Percentiles rank a stretch among this genome's conserved stretches.
phyloP scores from a whole-genome alignment of 2,888 invertebrate genomes.

The Agrotis exclamationis region DNA sequence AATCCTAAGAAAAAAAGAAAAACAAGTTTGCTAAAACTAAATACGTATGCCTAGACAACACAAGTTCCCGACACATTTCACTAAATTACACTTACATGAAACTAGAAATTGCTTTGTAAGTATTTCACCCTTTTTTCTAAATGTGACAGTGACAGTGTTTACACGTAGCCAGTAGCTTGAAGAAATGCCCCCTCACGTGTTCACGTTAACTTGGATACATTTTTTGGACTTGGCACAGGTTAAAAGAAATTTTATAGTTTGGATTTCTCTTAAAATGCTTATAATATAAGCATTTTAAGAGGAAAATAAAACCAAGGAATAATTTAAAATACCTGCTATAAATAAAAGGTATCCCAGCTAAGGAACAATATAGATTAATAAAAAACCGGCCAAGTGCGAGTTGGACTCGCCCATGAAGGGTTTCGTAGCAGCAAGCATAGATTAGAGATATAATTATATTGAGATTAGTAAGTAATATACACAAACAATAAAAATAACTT shows the following conservation, averaged over 20 bases:
- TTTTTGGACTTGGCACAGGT: slow-evolving; percentile 63
- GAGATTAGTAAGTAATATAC: too few species aligned
- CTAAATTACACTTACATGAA: slow-evolving; percentile 76
- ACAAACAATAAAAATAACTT: too few species aligned
- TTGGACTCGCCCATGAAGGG: too few species aligned
- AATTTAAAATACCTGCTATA: too few species aligned
- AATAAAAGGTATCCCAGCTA: too few species aligned
- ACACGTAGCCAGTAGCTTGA: slow-evolving; percentile 78
- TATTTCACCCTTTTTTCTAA: slow-evolving; percentile 76
- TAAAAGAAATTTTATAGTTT: slow-evolving; percentile 33
- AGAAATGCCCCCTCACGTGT: slow-evolving; percentile 83
- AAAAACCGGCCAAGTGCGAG: too few species aligned
- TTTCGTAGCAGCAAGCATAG: too few species aligned
- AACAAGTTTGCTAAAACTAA: background rate
- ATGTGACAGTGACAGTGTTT: slow-evolving; percentile 84
- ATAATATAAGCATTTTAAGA: too few species aligned
- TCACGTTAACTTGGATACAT: slow-evolving; percentile 79
- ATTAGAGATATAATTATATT: too few species aligned
- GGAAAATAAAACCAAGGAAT: too few species aligned
- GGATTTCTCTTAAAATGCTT: too few species aligned
- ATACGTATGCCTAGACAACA: slow-evolving; percentile 4
- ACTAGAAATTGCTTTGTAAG: slow-evolving; percentile 82
- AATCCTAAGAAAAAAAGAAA: background rate
- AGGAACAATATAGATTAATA: too few species aligned
- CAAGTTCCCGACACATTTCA: slow-evolving; percentile 61